Evolutionary conservation across 2,797 vertebrate species (phyloP).

Genomic region (Trachurus trachurus): DNA sequence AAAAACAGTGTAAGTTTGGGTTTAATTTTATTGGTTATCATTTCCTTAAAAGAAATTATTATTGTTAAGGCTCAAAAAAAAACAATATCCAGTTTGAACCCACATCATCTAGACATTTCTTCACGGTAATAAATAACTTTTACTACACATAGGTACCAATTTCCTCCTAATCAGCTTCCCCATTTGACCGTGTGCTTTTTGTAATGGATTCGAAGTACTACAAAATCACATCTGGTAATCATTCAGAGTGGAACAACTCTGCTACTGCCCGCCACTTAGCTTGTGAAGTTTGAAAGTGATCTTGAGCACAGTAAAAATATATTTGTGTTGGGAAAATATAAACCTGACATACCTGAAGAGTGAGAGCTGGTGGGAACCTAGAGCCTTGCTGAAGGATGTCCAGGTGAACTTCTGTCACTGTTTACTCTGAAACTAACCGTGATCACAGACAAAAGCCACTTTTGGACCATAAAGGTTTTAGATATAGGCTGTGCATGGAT

Average conservation of each 20-base stretch:
- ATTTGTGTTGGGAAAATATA: slow-evolving; percentile 1
- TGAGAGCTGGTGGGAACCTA: background rate
- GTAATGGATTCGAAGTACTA: background rate
- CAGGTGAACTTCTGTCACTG: background rate
- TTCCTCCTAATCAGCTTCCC: slow-evolving; percentile 12
- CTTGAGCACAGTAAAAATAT: slow-evolving; percentile 4
- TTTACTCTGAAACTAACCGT: background rate
- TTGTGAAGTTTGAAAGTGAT: slow-evolving; percentile 1
- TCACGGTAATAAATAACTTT: slow-evolving; percentile 1
- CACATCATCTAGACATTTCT: background rate
- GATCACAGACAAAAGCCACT: too few species aligned
- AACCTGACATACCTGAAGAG: background rate
- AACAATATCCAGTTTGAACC: background rate
- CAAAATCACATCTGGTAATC: slow-evolving; percentile 20
- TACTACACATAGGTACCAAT: slow-evolving; percentile 12
- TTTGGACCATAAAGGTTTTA: background rate
- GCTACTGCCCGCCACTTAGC: background rate
- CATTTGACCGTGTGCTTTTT: background rate
- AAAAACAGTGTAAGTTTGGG: background rate
- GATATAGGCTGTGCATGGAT: background rate
- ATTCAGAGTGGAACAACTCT: slow-evolving; percentile 8
- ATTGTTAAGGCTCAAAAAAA: slow-evolving; percentile 4
- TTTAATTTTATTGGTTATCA: background rate
- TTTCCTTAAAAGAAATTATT: background rate
- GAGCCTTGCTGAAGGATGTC: background rate